Evolutionary conservation across 2,888 invertebrate genomes (phyloP).

Genomic region (Galerucella calmariensis): DNA sequence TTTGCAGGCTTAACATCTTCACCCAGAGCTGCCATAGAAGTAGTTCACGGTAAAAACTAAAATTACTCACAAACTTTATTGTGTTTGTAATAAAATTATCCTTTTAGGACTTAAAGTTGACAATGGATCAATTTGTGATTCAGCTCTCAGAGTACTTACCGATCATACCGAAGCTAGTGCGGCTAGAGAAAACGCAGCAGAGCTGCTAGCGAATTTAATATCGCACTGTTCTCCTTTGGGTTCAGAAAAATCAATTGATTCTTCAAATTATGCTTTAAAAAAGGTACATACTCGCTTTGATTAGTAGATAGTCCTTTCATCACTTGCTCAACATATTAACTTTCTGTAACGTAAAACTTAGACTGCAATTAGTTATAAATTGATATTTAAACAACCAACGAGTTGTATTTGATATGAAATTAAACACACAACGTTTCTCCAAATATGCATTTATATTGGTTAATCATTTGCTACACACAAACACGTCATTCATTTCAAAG

Average conservation of each 20-base stretch:
- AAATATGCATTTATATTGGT: too few relatives aligned
- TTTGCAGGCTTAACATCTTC: conserved; percentile 64
- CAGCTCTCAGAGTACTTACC: conserved; percentile 58
- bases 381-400: too few relatives aligned
- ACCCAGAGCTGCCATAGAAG: conserved; percentile 55
- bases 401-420: too few relatives aligned
- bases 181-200: conserved; percentile 69
- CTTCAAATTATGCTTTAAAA: conserved; percentile 33
- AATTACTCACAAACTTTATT: background rate
- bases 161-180: conserved; percentile 68
- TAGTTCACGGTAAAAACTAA: conserved; percentile 56
- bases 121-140: conserved; percentile 56
- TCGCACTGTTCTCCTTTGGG: conserved; percentile 49
- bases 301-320: too few relatives aligned
- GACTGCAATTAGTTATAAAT: too few relatives aligned
- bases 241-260: conserved; percentile 36
- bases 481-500: too few relatives aligned
- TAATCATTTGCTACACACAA: too few relatives aligned
- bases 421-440: too few relatives aligned
- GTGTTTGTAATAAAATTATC: conserved; percentile 8
- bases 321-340: too few relatives aligned
- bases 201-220: conserved; percentile 65
- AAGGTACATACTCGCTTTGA: conserved; percentile 35
- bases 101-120: conserved; percentile 50
- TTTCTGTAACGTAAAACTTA: too few relatives aligned